Conservation (phyloP, 2,888 invertebrate species). For the Gastracanthus pulcherrimus region DNA sequence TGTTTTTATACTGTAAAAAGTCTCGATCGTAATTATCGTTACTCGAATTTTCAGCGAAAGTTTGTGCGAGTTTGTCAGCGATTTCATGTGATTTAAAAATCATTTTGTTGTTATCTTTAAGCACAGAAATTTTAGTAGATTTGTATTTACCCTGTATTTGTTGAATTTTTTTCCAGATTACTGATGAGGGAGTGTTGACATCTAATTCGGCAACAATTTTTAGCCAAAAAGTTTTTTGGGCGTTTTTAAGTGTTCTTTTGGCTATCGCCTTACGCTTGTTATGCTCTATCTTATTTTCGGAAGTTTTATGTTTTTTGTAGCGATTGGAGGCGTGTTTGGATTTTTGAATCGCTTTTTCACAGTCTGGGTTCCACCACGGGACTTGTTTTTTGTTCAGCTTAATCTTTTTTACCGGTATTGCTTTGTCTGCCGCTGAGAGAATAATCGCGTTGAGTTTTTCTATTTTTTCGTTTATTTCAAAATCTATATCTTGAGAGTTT, state of each 20-base stretch:
- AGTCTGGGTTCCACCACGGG: constrained; percentile 42
- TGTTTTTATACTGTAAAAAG: not conserved
- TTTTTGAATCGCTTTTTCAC: constrained; percentile 15
- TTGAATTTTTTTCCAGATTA: not conserved
- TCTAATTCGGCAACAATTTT: not conserved
- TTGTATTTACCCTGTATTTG: not conserved
- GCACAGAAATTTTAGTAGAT: not conserved
- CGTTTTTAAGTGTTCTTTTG: not conserved
- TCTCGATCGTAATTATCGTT: too few relatives aligned
- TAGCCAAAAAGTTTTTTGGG: not conserved
- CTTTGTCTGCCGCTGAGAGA: constrained; percentile 14
- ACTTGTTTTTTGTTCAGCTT: constrained; percentile 29
- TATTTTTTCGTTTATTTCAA: constrained; percentile 9
- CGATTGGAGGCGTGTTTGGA: constrained; percentile 35
- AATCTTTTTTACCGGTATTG: constrained; percentile 14
- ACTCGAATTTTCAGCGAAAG: too few relatives aligned
- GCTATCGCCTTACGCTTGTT: too few relatives aligned
- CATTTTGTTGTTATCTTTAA: not conserved
- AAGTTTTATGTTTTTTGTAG: constrained; percentile 24
- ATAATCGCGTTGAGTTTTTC: constrained; percentile 18
- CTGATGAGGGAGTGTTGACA: too few relatives aligned
- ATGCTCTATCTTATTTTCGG: not conserved
- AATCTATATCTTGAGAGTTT: not conserved
- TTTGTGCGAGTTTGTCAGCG: too few relatives aligned
- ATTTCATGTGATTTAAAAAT: not conserved